Evolutionary conservation across 2,113 vertebrate genomes (phyloP), one percentile per base, ranked within the genome.

Genomic region (Ophthalmotilapia sp.): DNA sequence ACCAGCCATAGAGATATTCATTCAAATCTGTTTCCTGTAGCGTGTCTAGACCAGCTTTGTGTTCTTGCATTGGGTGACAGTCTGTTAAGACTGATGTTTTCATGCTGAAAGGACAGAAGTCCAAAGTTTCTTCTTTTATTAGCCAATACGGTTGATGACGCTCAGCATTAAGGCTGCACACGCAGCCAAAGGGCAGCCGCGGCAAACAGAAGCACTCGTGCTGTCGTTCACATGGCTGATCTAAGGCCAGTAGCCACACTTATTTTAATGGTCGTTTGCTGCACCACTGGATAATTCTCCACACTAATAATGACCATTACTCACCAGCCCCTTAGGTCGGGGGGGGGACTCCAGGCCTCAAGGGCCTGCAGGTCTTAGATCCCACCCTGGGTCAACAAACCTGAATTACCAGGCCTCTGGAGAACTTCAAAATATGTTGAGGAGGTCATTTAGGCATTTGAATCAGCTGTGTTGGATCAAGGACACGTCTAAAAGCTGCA

Each of bases 401-500:
- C 10, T 54, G 53, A 54, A 23, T 54, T 54, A 23, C 0, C n/a
- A 54, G 51, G 5, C 53, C 53, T 54, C 6, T 23, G 53, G 10
- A 23, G 6, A 54, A 23, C 53, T 54, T 6, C 3, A 54, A 0
- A 0, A 54, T 0, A 54, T 1, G 51, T 21, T 54, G n/a, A 54
- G 51, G 51, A 54, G 19, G 9, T 54, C 9, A 0, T n/a, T 51
- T 51, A n/a, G 3, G 0, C 49, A 51, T 51, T 51, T 51, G 1
- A 53, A 53, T 53, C 51, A 53, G 1, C 51, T 2, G 51, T 53
- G 51, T 0, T 53, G 51, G 51, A 53, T 53, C 19, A 51, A 51
- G 17, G 1, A 9, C 17, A 51, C 49, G 1, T 21, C 51, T n/a
- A 54, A 11, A 21, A 54, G 1, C 51, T 54, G 19, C 51, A 53